Conservation (phyloP, 2,888 invertebrate genomes). For the Hirudinaria manillensis region DNA sequence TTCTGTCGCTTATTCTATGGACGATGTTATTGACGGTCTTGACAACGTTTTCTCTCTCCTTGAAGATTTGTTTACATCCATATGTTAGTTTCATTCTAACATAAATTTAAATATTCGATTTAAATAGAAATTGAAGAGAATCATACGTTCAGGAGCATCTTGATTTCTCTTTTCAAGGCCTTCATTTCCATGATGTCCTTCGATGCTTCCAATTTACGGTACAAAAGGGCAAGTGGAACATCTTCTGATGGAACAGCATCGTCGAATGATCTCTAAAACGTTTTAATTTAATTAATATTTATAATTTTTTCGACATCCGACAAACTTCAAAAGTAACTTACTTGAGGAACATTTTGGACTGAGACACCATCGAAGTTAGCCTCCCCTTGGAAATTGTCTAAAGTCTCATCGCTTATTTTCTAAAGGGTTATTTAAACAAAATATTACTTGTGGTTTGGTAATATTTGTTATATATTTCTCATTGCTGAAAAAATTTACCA, state of each 20-base stretch:
- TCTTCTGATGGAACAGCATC: constrained; percentile 54
- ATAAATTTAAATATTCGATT: no score
- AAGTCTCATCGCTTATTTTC: constrained; percentile 27
- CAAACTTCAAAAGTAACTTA: no score
- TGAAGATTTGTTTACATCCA: neutral
- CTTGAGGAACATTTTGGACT: no score
- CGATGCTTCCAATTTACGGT: constrained; percentile 46
- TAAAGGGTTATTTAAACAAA: constrained; percentile 6
- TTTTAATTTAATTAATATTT: no score
- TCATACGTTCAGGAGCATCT: no score
- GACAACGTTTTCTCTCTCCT: constrained; percentile 27
- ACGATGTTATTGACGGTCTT: constrained; percentile 31
- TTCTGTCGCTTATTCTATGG: neutral
- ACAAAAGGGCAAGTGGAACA: constrained; percentile 53
- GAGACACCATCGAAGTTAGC: neutral
- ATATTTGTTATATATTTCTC: neutral
- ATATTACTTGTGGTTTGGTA: neutral
- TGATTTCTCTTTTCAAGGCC: no score
- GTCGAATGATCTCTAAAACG: no score
- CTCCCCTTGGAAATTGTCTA: constrained; percentile 26
- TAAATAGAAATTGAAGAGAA: no score
- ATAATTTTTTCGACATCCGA: no score
- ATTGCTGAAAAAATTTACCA: constrained; percentile 41
- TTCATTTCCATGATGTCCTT: constrained; percentile 41
- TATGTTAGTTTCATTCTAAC: no score